A percentile compares a stretch with the other conserved stretches of the same genome.
Conservation (phyloP, 2,113 vertebrate genomes). For the Anarrhichthys ocellatus region DNA sequence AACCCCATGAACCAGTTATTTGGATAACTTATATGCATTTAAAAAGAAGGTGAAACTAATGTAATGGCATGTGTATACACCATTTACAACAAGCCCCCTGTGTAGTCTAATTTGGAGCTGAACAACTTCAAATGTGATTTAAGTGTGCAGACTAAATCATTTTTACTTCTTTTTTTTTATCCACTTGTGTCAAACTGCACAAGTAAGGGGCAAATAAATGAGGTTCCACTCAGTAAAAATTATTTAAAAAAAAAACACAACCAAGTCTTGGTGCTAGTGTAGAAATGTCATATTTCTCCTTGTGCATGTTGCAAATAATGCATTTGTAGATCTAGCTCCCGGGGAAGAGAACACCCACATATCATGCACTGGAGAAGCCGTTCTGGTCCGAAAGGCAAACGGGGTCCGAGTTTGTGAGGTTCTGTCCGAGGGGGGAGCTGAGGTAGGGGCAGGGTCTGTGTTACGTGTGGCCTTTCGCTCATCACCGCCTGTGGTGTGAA, state of each 20-base stretch:
- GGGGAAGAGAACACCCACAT: constrained; percentile 81
- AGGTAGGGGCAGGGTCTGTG: constrained; percentile 78
- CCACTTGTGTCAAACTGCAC: constrained; percentile 28
- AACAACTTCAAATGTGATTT: constrained; percentile 31
- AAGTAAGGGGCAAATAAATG: constrained; percentile 42
- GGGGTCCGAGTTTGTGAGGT: constrained; percentile 73
- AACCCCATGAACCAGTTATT: constrained; percentile 39
- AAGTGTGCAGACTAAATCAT: constrained; percentile 39
- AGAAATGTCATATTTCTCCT: constrained; percentile 79
- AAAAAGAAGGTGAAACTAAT: constrained; percentile 31
- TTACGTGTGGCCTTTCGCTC: constrained; percentile 72
- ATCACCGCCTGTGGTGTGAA: constrained; percentile 79
- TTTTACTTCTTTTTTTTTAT: constrained; percentile 35
- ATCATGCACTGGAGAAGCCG: constrained; percentile 84
- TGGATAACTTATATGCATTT: constrained; percentile 38
- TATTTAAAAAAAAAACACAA: constrained; percentile 28
- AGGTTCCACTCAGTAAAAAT: constrained; percentile 41
- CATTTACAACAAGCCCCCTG: constrained; percentile 22
- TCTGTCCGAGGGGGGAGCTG: constrained; percentile 74
- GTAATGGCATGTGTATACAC: constrained; percentile 38
- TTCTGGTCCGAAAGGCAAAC: constrained; percentile 80
- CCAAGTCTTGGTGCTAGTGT: constrained; percentile 40
- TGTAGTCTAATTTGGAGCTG: constrained; percentile 30
- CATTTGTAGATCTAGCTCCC: constrained; percentile 84
- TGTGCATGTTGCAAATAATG: constrained; percentile 87